A percentile compares a stretch with the other conserved stretches of the same genome.
Conservation (phyloP, 2,888 invertebrate genomes). For the Digitonthophagus gazella region DNA sequence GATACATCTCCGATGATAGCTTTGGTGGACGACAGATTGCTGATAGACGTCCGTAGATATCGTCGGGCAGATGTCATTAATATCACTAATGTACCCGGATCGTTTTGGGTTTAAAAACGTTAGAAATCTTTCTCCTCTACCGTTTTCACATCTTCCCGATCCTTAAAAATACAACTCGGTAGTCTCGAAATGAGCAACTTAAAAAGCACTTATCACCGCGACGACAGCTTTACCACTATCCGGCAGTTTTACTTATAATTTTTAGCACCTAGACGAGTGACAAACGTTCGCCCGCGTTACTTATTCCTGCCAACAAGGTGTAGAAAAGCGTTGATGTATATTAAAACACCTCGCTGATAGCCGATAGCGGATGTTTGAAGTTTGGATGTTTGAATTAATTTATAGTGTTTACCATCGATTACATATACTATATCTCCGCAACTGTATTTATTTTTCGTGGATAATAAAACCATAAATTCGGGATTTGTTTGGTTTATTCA, state of each 20-base stretch:
- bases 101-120: neutral
- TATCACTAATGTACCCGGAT: neutral
- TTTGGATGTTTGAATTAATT: conserved; percentile 2
- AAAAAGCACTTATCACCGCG: conserved; percentile 17
- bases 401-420: conserved; percentile 7
- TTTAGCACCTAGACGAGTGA: conserved; percentile 14
- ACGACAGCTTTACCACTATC: conserved; percentile 17
- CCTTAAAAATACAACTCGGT: neutral
- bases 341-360: neutral
- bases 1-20: neutral
- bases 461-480: conserved; percentile 2
- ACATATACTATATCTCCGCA: neutral
- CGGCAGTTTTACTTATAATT: conserved; percentile 7
- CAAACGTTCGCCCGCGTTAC: neutral
- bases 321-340: neutral
- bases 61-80: neutral
- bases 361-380: neutral
- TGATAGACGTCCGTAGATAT: neutral
- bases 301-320: neutral
- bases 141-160: too few relatives aligned
- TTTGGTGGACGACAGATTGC: neutral
- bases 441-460: conserved; percentile 3
- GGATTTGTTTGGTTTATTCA: too few relatives aligned
- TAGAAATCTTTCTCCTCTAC: too few relatives aligned
- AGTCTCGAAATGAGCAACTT: conserved; percentile 6